A percentile compares a stretch with the other conserved stretches of the same genome.
Evolutionary conservation across 1,140 invertebrate species (phyloP).

Genomic region (Drosophila pruinosa): DNA sequence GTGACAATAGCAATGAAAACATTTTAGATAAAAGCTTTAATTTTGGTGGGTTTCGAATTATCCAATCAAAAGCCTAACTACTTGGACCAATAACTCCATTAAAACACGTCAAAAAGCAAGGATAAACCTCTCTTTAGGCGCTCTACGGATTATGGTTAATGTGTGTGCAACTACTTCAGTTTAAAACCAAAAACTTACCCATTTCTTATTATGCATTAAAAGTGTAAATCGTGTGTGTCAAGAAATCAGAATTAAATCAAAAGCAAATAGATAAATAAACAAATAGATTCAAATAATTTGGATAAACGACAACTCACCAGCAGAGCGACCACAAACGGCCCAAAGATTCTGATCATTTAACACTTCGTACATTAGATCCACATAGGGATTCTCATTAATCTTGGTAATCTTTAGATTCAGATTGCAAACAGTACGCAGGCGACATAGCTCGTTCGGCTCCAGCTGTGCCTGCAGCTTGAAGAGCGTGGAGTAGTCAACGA

Average conservation of each 20-base stretch:
- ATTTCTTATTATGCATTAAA: slow-evolving; percentile 59
- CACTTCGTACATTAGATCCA: slow-evolving; percentile 96
- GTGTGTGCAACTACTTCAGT: slow-evolving; percentile 22
- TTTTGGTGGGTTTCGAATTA: neutral
- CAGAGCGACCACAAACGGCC: slow-evolving; percentile 94
- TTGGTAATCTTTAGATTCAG: slow-evolving; percentile 90
- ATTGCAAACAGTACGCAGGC: slow-evolving; percentile 93
- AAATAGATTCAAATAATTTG: neutral
- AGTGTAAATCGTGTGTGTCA: slow-evolving; percentile 55
- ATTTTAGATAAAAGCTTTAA: slow-evolving; percentile 6
- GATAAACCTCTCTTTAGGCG: neutral
- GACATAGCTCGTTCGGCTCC: slow-evolving; percentile 94
- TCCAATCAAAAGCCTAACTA: slow-evolving; percentile 30
- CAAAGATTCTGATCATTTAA: slow-evolving; percentile 95
- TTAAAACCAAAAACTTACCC: slow-evolving; percentile 53
- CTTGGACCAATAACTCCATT: neutral
- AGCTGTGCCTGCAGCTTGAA: slow-evolving; percentile 92
- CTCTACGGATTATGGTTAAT: neutral
- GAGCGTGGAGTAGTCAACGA: slow-evolving; percentile 88
- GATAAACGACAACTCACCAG: slow-evolving; percentile 84
- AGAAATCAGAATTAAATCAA: slow-evolving; percentile 59
- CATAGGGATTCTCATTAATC: slow-evolving; percentile 81
- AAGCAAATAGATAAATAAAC: slow-evolving; percentile 30
- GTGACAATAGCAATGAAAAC: neutral
- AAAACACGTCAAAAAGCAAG: neutral